Conservation (phyloP, 2,888 invertebrate species). For the Clivina fossor region DNA sequence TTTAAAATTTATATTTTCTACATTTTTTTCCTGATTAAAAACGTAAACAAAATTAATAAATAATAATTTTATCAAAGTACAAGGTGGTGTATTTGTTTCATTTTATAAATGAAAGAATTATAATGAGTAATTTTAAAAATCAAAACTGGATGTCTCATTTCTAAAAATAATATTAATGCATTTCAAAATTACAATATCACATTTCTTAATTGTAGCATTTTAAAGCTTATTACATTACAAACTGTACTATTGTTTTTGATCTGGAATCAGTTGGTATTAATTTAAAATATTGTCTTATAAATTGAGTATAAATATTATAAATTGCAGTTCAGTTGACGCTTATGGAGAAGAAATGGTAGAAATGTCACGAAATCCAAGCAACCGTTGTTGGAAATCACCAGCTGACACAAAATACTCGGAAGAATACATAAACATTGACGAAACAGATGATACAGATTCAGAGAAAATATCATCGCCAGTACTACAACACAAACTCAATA, state of each 20-base stretch:
- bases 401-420: slow-evolving; percentile 10
- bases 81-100: no score
- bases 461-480: slow-evolving; percentile 13
- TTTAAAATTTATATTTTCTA: no score
- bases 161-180: not conserved
- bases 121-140: no score
- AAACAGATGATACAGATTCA: slow-evolving; percentile 9
- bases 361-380: slow-evolving; percentile 5
- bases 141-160: not conserved
- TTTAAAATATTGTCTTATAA: not conserved
- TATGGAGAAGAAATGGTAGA: slow-evolving; percentile 22
- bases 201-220: no score
- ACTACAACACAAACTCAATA: slow-evolving; percentile 53
- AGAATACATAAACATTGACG: slow-evolving; percentile 15
- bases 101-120: no score
- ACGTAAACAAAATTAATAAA: no score
- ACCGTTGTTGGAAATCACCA: slow-evolving; percentile 28
- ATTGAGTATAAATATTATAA: not conserved
- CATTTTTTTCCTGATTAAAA: no score
- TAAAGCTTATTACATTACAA: no score
- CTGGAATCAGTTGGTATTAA: not conserved
- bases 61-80: no score
- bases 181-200: no score
- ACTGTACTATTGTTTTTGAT: not conserved
- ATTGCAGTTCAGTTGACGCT: slow-evolving; percentile 15